phyloP scores from a whole-genome alignment of 23 tunicate species.

The Styela clava region DNA sequence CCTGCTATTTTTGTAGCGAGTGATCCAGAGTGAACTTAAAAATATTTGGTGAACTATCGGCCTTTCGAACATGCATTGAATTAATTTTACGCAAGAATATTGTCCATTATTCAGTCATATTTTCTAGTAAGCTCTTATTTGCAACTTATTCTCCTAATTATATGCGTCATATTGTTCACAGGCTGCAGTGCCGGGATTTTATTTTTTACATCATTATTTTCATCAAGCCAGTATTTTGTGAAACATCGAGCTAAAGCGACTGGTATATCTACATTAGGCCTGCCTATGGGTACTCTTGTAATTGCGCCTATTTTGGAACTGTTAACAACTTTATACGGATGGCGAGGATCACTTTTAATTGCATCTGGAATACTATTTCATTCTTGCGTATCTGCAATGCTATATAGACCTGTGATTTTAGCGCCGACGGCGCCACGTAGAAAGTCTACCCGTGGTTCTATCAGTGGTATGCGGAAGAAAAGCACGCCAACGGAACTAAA shows the following conservation, averaged over 20 bases:
- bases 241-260: slow-evolving; percentile 28
- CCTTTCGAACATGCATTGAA: too few relatives aligned
- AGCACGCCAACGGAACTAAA: neutral
- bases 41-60: too few relatives aligned
- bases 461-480: neutral
- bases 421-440: neutral
- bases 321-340: slow-evolving; percentile 2
- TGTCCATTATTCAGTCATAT: too few relatives aligned
- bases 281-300: slow-evolving; percentile 3
- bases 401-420: slow-evolving; percentile 2
- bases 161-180: too few relatives aligned
- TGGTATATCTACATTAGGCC: slow-evolving; percentile 8
- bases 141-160: too few relatives aligned
- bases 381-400: slow-evolving; percentile 11
- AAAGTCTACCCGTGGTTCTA: neutral
- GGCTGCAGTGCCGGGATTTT: neutral
- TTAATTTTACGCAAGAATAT: too few relatives aligned
- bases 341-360: slow-evolving; percentile 16
- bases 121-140: too few relatives aligned
- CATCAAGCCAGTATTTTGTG: slow-evolving; percentile 15
- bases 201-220: slow-evolving; percentile 5
- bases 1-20: too few relatives aligned
- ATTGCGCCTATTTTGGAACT: neutral
- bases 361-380: slow-evolving; percentile 1
- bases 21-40: too few relatives aligned